Percentiles rank a stretch among this genome's conserved stretches.
Conservation (phyloP, 2,888 invertebrate genomes). For the Capitulum mitella region DNA sequence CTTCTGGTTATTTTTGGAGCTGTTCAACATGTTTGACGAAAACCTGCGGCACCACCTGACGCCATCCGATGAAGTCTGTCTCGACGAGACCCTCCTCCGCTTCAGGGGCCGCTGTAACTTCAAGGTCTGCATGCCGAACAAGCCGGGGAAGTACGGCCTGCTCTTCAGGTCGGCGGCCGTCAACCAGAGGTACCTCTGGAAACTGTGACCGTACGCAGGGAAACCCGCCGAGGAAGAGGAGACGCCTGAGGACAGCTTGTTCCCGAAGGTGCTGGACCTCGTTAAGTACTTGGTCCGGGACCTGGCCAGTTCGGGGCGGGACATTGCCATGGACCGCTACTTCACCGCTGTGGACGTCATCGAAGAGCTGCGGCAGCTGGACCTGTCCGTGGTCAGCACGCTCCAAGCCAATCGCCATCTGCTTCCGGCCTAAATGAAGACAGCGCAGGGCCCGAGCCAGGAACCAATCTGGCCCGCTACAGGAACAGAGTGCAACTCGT, state of each 20-base stretch:
- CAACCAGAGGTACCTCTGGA: neutral
- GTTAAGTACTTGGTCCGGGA: neutral
- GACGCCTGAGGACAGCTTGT: neutral
- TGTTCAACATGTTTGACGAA: neutral
- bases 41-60: neutral
- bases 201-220: neutral
- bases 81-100: neutral
- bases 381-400: neutral
- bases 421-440: neutral
- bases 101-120: neutral
- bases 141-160: neutral
- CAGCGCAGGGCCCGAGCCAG: neutral
- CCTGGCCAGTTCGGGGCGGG: neutral
- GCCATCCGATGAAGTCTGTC: neutral
- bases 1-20: neutral
- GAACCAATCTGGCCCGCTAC: neutral
- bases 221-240: neutral
- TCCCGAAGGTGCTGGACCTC: neutral
- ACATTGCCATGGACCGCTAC: neutral
- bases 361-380: neutral
- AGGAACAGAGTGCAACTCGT: neutral
- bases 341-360: slow-evolving; percentile 17
- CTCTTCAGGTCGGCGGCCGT: neutral
- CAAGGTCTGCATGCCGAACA: neutral
- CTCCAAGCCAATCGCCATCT: neutral